These are phyloP conservation scores for Pseudococcus longispinus DNA, from an alignment of 2,888 invertebrate genomes.

Conservation along the genomic window DNA sequence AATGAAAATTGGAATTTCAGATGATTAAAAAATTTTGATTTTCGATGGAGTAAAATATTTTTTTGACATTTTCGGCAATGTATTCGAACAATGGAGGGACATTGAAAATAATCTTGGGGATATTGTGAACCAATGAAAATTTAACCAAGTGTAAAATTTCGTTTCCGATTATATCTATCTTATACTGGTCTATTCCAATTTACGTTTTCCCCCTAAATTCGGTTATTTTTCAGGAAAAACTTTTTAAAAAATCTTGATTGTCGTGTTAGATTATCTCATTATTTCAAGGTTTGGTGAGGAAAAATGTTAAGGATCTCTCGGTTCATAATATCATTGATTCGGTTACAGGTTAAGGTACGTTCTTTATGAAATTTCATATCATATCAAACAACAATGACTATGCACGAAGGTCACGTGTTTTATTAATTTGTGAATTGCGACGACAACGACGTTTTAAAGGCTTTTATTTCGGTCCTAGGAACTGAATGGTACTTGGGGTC, in stretches of 20 bases:
- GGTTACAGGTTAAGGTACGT: neutral
- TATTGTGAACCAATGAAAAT: too few species aligned
- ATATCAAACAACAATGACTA: slow-evolving; percentile 29
- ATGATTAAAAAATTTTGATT: too few species aligned
- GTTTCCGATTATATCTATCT: neutral
- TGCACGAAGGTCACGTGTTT: slow-evolving; percentile 22
- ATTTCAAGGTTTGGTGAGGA: too few species aligned
- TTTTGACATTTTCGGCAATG: too few species aligned
- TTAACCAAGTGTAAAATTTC: neutral
- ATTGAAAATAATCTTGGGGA: too few species aligned
- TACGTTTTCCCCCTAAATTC: neutral
- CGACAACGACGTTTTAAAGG: slow-evolving; percentile 2
- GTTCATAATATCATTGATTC: neutral
- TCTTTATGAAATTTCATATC: neutral
- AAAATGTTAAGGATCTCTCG: too few species aligned
- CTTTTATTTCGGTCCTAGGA: slow-evolving; percentile 46
- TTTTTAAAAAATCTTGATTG: neutral
- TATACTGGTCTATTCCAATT: too few species aligned
- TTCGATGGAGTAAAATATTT: too few species aligned
- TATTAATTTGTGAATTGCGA: slow-evolving; percentile 30
- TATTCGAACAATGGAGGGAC: too few species aligned
- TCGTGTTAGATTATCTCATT: too few species aligned
- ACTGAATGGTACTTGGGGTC: slow-evolving; percentile 47
- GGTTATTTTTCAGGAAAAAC: neutral
- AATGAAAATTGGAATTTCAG: too few species aligned